Base-by-base conservation (phyloP, 2,888 invertebrate genomes). In the Trissolcus japonicus region DNA sequence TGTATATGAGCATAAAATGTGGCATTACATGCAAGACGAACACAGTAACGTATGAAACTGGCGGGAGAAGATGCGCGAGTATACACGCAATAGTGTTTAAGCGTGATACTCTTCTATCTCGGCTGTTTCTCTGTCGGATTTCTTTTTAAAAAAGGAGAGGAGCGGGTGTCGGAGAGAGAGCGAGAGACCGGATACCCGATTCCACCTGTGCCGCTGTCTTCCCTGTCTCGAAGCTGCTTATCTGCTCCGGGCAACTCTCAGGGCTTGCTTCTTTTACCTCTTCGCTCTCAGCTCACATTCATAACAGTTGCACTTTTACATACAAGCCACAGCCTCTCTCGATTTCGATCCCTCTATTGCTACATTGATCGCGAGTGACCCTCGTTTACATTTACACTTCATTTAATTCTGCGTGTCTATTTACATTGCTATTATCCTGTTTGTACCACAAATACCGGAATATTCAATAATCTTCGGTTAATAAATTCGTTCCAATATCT, bases 131-230 rank as follows among this genome's bases (percentile, higher is more conserved):
- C 68, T 61, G 55, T 74, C 65, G 41, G 71, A 76, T 71, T 76
- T 63, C 59, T 60, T 75, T 19, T 75, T 60, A 65, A 72, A 71
- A 73, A 74, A 68, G 60, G 41, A 57, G 48, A 60, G 62, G 21
- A 68, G 53, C 41, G 29, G 46, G 48, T 40, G 62, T 14, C 25
- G 14, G 76, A 75, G 67, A 71, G 61, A 69, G 72, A 66, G 66
- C 67, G 76, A 78, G 81, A 83, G 84, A 73, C 80, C 84, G 83
- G 85, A 85, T 86, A 86, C 84, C 85, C 86, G 86, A 87, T 87
- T 87, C 86, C 88, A 88, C 88, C 87, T 87, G 87, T 87, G 86
- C 86, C 81, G 85, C 80, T 79, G 82, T 82, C 81, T 82, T 80
- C 79, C 81, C 80, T 81, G 79, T 82, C 79, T 80, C 78, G 80